Percentiles rank a stretch among this genome's conserved stretches.
These are phyloP conservation scores for Pachydiplax longipennis DNA, from an alignment of 2,888 invertebrate species.

Conservation along the genomic window DNA sequence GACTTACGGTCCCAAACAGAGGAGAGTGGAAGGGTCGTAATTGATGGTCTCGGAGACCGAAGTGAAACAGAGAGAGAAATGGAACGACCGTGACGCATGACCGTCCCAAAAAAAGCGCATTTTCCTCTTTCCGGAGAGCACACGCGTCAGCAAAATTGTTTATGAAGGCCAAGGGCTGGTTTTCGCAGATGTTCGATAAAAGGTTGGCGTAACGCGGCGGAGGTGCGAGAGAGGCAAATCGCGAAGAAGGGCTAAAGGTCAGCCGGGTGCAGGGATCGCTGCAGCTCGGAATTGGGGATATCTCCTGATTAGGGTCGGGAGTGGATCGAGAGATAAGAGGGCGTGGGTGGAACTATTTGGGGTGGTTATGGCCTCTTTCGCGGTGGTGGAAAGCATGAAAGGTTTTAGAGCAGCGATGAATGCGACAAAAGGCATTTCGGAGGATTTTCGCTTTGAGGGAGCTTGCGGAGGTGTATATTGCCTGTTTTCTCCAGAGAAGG, in stretches of 20 bases:
- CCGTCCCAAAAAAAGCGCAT: background rate
- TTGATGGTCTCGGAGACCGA: background rate
- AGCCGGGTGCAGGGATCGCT: background rate
- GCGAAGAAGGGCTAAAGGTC: background rate
- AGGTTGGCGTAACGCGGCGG: background rate
- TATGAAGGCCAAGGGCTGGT: background rate
- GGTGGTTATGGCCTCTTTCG: background rate
- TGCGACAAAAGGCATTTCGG: background rate
- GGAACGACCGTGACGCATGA: background rate
- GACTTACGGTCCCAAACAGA: background rate
- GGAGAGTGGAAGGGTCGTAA: background rate
- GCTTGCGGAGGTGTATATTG: background rate
- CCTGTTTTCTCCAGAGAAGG: too few relatives aligned
- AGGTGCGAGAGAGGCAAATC: background rate
- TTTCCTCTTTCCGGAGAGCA: background rate
- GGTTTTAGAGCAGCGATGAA: background rate
- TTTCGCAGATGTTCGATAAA: background rate
- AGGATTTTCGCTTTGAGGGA: background rate
- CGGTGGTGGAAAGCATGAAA: background rate
- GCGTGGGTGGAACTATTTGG: background rate
- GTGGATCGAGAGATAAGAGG: background rate
- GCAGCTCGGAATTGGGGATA: background rate
- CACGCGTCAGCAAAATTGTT: background rate
- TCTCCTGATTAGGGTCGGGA: background rate
- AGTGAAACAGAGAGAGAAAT: background rate